Conservation (phyloP, 92 coral and sea anemone species). For the Palythoa grandis region DNA sequence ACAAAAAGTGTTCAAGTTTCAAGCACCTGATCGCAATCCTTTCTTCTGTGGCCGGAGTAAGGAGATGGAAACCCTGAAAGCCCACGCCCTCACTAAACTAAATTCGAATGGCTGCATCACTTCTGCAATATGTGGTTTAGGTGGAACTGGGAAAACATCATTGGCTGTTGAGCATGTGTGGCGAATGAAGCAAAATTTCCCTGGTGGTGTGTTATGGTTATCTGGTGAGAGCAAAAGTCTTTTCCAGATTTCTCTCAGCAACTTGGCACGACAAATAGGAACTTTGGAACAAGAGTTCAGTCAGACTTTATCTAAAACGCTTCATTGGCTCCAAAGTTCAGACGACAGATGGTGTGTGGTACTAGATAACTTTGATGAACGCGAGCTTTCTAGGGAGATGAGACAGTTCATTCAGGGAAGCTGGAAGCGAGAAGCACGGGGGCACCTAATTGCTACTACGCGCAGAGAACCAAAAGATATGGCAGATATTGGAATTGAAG, state of each 20-base stretch:
- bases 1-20: slow-evolving; percentile 29
- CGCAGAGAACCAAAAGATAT: slow-evolving; percentile 67
- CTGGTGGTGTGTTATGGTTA: slow-evolving; percentile 88
- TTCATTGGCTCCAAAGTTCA: slow-evolving; percentile 56
- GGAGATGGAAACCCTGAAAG: slow-evolving; percentile 51
- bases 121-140: slow-evolving; percentile 77
- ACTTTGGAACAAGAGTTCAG: slow-evolving; percentile 57
- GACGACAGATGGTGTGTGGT: slow-evolving; percentile 70
- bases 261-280: slow-evolving; percentile 70
- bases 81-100: neutral
- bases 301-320: slow-evolving; percentile 63
- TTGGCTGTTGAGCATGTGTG: slow-evolving; percentile 80
- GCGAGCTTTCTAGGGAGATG: slow-evolving; percentile 63
- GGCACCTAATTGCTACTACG: slow-evolving; percentile 77
- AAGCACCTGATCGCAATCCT: slow-evolving; percentile 63
- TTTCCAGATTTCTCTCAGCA: slow-evolving; percentile 68
- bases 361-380: no score
- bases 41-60: slow-evolving; percentile 71
- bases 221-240: slow-evolving; percentile 70
- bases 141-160: slow-evolving; percentile 88
- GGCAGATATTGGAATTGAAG: slow-evolving; percentile 51
- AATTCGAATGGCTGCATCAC: slow-evolving; percentile 31
- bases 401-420: slow-evolving; percentile 64
- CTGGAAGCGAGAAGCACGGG: slow-evolving; percentile 71
- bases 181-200: slow-evolving; percentile 57